Conservation (phyloP, 2,113 vertebrate species). For the Sinocyclocheilus maitianheensis region DNA sequence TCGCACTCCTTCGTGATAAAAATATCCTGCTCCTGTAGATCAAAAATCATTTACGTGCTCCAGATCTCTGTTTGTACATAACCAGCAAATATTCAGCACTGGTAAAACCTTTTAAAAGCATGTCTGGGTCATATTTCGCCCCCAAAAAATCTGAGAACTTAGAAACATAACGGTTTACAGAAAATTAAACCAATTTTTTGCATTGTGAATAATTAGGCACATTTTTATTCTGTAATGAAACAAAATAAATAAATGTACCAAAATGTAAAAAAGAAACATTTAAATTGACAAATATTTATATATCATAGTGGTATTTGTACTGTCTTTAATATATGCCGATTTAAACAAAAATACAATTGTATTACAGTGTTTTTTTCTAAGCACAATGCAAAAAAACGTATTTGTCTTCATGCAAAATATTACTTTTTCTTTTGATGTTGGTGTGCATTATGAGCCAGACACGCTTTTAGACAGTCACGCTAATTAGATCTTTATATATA, state of each 20-base stretch:
- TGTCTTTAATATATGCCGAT: not conserved
- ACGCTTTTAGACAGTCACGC: not conserved
- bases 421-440: not conserved
- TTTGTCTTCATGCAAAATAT: not conserved
- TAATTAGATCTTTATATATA: not conserved
- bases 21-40: not conserved
- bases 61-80: conserved; percentile 7
- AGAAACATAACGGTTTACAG: not conserved
- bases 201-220: not conserved
- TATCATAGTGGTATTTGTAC: not conserved
- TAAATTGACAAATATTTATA: not conserved
- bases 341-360: not conserved
- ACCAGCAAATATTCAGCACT: conserved; percentile 14
- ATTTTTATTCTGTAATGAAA: not conserved
- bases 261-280: not conserved
- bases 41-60: conserved; percentile 20
- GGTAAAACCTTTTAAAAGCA: not conserved
- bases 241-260: not conserved
- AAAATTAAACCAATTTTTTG: not conserved
- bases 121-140: not conserved
- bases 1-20: conserved; percentile 21
- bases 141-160: not conserved
- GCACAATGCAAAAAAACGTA: not conserved
- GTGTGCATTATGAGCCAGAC: not conserved
- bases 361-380: not conserved